Evolutionary conservation across 2,797 vertebrate genomes (phyloP), one percentile per base, ranked within the genome.

Genomic region (Myoxocephalus aenaeus): DNA sequence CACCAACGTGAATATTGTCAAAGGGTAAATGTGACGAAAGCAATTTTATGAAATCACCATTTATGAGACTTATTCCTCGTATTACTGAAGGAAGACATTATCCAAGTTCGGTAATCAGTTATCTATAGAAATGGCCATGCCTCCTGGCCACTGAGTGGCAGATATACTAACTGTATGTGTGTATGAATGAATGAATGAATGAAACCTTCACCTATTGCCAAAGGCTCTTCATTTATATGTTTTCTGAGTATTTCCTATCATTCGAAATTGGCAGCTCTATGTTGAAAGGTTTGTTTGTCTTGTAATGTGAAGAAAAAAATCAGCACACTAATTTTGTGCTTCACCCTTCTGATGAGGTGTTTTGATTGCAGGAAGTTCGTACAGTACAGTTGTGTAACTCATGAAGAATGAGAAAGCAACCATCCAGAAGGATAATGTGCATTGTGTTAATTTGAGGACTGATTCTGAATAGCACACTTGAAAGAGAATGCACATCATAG

Each of bases 291-390:
- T 34, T 42, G 3, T 3, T 64, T 64, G 29, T 58, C 3, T 17
- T 14, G 2, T 56, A 25, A 74, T 36, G 17, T 29, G 29, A 4
- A 29, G 29, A 29, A 29, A 29, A 29, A 29, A 29, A 29, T 29
- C 29, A 4, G 29, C 29, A 29, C 29, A 29, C 29, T 29, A 29
- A 29, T 29, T 29, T 29, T 29, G 2, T 27, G 40, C 57, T 70
- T 81, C 73, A 53, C 14, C 53, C 48, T 27, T 50, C 46, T 65
- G 8, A 61, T 73, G 57, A 62, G 54, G 29, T 40, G 58, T 81
- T 73, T 79, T 71, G 32, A 57, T 64, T 62, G n/a, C 62, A 80
- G 79, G 70, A 85, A 63, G 68, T 79, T 17, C 34, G 70, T 22
- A 48, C 77, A 27, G 54, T 65, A 40, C 69, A 66, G 44, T 67